phyloP scores from a whole-genome alignment of 2,113 vertebrate species.

The Porphyrio hochstetteri region DNA sequence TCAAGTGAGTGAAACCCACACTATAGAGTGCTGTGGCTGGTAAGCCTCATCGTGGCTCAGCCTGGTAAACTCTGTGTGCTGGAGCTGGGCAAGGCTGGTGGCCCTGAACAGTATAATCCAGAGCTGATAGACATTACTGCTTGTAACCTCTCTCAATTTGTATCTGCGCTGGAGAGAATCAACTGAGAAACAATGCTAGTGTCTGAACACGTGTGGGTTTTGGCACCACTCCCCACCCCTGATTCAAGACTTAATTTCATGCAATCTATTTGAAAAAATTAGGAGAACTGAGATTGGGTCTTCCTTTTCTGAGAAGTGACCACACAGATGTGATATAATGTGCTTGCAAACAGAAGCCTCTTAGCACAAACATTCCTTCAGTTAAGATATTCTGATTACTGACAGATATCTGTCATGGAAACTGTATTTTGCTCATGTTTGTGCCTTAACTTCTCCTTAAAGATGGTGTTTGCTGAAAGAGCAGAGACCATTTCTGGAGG shows the following conservation, averaged over 20 bases:
- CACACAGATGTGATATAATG: neutral
- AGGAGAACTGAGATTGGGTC: neutral
- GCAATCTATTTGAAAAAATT: neutral
- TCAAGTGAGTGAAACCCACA: neutral
- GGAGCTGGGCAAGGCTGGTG: neutral
- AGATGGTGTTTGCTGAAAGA: slow-evolving; percentile 98
- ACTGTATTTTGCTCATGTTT: neutral
- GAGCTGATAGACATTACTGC: neutral
- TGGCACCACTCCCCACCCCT: neutral
- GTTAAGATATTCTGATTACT: neutral
- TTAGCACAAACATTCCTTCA: neutral
- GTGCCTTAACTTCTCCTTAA: slow-evolving; percentile 69
- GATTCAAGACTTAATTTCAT: neutral
- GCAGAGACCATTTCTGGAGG: slow-evolving; percentile 97
- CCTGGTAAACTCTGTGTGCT: neutral
- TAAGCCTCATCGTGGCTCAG: neutral
- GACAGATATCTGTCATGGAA: neutral
- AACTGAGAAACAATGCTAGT: neutral
- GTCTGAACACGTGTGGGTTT: neutral
- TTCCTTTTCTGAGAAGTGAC: neutral
- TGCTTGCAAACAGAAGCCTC: neutral
- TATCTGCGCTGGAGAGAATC: neutral
- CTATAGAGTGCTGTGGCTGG: neutral
- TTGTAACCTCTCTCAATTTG: neutral
- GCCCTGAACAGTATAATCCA: neutral